phyloP scores from a whole-genome alignment of 92 coral and sea anemone genomes.

The Actinostola sp. region DNA sequence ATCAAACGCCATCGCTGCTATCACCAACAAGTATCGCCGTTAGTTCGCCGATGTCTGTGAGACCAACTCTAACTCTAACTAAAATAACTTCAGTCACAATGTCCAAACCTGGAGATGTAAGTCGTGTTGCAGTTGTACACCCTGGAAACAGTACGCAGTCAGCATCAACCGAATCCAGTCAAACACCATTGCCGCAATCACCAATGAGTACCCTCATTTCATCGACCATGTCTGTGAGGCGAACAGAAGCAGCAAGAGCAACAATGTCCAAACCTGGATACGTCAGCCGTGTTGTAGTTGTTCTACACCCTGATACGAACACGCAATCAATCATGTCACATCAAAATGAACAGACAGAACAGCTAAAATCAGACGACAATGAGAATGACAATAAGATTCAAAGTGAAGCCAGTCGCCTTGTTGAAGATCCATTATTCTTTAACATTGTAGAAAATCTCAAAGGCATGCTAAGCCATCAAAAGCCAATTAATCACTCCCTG shows the following conservation, averaged over 20 bases:
- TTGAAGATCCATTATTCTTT: slow-evolving; percentile 18
- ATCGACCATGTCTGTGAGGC: neutral
- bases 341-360: no score
- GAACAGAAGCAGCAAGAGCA: neutral
- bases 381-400: slow-evolving; percentile 5
- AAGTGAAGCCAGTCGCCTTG: slow-evolving; percentile 19
- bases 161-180: neutral
- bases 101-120: neutral
- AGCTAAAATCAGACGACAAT: neutral
- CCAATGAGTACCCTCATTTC: neutral
- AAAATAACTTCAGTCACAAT: neutral
- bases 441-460: slow-evolving; percentile 34
- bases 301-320: neutral
- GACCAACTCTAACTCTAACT: neutral
- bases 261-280: neutral
- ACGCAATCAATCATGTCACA: no score
- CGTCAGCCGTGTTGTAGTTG: neutral
- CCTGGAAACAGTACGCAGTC: neutral
- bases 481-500: slow-evolving; percentile 15
- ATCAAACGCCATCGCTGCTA: neutral
- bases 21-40: neutral
- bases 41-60: neutral
- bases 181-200: neutral
- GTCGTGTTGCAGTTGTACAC: neutral
- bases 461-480: slow-evolving; percentile 17